Evolutionary conservation across 2,888 invertebrate species (phyloP).

Genomic region (Tolmerus cingulatus): DNA sequence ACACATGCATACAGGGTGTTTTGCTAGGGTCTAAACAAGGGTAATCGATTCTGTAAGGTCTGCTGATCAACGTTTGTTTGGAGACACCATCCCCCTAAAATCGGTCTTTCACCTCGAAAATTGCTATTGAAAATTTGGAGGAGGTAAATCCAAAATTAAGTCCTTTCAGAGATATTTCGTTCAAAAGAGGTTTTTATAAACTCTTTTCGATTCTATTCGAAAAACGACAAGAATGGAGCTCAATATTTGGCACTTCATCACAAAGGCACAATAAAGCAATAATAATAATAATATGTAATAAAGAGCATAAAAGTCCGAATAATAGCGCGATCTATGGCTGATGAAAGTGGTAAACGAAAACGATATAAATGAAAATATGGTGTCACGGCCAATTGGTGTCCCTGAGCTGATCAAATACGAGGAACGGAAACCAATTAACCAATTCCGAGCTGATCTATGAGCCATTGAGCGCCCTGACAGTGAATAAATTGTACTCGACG

Average conservation of each 20-base stretch:
- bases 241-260: not conserved
- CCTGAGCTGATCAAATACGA: constrained; percentile 1
- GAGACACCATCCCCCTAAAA: too few species aligned
- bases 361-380: not conserved
- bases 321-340: not conserved
- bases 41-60: too few species aligned
- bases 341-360: not conserved
- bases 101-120: too few species aligned
- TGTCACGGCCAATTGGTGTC: not conserved
- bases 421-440: constrained; percentile 34
- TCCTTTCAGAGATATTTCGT: too few species aligned
- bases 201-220: too few species aligned
- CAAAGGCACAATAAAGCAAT: not conserved
- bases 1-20: too few species aligned
- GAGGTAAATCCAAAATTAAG: too few species aligned
- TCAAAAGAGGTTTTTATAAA: too few species aligned
- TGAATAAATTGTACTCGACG: constrained; percentile 27
- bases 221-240: too few species aligned
- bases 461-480: constrained; percentile 30
- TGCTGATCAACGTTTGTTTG: too few species aligned
- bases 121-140: too few species aligned
- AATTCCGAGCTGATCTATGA: constrained; percentile 38
- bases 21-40: too few species aligned
- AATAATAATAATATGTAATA: not conserved
- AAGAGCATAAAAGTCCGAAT: not conserved